phyloP scores from a whole-genome alignment of 2,888 invertebrate species.

The Vanessa cardui region DNA sequence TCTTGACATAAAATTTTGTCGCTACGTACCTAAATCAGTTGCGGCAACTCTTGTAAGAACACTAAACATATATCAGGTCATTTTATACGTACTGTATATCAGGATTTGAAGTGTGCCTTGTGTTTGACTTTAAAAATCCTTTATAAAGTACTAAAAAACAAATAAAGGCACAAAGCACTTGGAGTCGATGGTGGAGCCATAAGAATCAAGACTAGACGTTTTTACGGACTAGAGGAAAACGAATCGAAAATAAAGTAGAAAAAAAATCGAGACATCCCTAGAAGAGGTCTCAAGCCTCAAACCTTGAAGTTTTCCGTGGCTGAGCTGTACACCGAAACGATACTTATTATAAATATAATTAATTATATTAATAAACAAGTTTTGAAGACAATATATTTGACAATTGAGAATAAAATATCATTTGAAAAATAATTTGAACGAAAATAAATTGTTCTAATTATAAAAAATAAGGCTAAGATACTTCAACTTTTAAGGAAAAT shows the following conservation, averaged over 20 bases:
- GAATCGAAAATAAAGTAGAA: constrained; percentile 78
- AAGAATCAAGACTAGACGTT: constrained; percentile 75
- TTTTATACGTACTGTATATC: constrained; percentile 9
- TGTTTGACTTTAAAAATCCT: constrained; percentile 40
- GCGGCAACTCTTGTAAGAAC: too few relatives aligned
- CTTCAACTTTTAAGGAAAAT: too few relatives aligned
- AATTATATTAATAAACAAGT: too few relatives aligned
- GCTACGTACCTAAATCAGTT: too few relatives aligned
- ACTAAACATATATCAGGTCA: too few relatives aligned
- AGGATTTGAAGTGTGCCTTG: constrained; percentile 34
- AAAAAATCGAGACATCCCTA: constrained; percentile 81
- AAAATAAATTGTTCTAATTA: too few relatives aligned
- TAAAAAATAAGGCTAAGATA: too few relatives aligned
- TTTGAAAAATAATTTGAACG: too few relatives aligned
- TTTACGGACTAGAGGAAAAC: constrained; percentile 69
- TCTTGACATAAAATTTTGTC: too few relatives aligned
- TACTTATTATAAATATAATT: not conserved
- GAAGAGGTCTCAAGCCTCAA: constrained; percentile 74
- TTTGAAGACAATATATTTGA: too few relatives aligned
- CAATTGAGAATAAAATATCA: too few relatives aligned
- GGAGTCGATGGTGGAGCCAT: constrained; percentile 59
- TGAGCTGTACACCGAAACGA: constrained; percentile 55
- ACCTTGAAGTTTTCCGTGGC: constrained; percentile 59
- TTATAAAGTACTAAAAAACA: constrained; percentile 45
- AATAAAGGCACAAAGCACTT: constrained; percentile 48